Evolutionary conservation across 1,140 invertebrate genomes (phyloP), one percentile per base, ranked within the genome.

Genomic region (Bicyclus anynana): DNA sequence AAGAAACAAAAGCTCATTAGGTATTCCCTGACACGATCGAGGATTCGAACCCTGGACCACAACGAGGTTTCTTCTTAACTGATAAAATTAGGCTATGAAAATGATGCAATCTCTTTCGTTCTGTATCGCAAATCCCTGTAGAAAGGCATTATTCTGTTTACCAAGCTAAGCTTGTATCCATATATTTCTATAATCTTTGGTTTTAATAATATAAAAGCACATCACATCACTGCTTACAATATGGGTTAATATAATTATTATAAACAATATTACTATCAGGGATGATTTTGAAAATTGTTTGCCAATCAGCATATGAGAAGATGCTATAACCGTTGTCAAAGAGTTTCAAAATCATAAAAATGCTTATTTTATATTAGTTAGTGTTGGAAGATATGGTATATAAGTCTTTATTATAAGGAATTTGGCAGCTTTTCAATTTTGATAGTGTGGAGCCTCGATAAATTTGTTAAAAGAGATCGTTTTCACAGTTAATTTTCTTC

Each of bases 161-260:
- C 48, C 16, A 27, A 16, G 35, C 50, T 52, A 52, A 52, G 35
- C 20, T 21, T 7, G 50, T 40, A 51, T 21, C 13, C 53, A 48
- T 48, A 54, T 16, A 50, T 56, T 48, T 48, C 33, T 27, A 54
- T 33, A 55, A 59, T 79, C 76, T 79, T 79, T 79, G 76, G 76
- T 60, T 49, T 33, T 16, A 40, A 40, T 54, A 51, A 69, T 60
- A 67, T 55, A 67, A 62, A 74, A 56, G 50, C 55, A 48, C 35
- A 62, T 70, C 62, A 74, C 62, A 72, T 65, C 47, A 67, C 54
- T 20, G 37, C 48, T 67, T 66, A 33, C 29, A 40, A 68, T 51
- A 54, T 69, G 69, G 67, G 60, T 40, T 40, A 35, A 23, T 4
- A 40, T 40, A 35, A 23, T 4, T 16, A 40, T 40, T 16, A 40